Evolutionary conservation across 2,888 invertebrate genomes (phyloP).

Genomic region (Laspeyria flexula): DNA sequence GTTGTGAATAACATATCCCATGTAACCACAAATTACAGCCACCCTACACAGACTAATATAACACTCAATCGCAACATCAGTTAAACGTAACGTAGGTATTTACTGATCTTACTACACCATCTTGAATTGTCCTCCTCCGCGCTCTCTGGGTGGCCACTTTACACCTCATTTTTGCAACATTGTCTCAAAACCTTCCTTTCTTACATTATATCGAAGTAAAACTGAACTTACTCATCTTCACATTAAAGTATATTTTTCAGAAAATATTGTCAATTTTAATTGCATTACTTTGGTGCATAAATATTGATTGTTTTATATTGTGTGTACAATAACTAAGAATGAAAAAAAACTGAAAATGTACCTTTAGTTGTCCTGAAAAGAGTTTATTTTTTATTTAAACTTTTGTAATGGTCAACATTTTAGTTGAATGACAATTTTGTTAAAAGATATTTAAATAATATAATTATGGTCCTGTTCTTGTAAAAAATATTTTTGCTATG

Average conservation of each 20-base stretch:
- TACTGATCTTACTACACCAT: constrained; percentile 44
- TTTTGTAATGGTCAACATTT: no score
- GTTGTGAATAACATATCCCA: background rate
- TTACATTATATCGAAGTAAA: background rate
- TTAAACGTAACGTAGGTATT: constrained; percentile 47
- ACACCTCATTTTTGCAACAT: constrained; percentile 47
- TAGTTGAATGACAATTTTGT: no score
- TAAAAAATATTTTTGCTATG: no score
- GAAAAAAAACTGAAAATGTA: background rate
- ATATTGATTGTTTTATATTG: constrained; percentile 35
- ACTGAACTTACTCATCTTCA: background rate
- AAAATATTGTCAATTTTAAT: constrained; percentile 9
- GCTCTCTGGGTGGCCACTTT: constrained; percentile 61
- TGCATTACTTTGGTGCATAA: constrained; percentile 26
- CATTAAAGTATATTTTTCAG: background rate
- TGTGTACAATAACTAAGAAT: background rate
- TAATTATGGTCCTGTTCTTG: no score
- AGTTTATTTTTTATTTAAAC: no score
- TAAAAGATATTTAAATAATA: no score
- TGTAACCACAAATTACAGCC: constrained; percentile 19
- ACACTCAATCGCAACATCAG: constrained; percentile 32
- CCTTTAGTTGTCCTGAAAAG: background rate
- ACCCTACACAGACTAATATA: constrained; percentile 29
- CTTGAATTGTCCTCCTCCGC: constrained; percentile 34
- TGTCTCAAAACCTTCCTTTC: constrained; percentile 27